Percentiles rank a stretch among this genome's conserved stretches.
phyloP scores from a whole-genome alignment of 2,797 vertebrate species.

The Gallinago nigripennis region DNA sequence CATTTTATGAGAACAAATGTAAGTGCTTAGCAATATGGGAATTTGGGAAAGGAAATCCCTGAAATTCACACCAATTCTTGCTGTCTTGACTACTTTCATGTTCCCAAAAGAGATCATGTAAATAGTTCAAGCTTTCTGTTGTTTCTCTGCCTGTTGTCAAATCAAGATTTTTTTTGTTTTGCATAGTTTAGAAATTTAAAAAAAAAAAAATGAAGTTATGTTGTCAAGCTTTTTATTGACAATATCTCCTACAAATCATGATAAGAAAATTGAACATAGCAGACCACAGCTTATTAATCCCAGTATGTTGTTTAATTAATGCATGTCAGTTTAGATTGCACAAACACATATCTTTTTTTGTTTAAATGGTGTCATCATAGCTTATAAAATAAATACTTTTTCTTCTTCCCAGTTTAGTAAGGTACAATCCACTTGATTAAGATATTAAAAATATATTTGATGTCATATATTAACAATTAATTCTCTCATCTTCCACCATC shows the following conservation, averaged over 20 bases:
- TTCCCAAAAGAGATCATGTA: not conserved
- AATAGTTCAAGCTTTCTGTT: not conserved
- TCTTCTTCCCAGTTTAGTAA: not conserved
- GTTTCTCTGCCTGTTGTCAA: not conserved
- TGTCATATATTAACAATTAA: not conserved
- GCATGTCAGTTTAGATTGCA: not conserved
- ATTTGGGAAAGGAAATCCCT: not conserved
- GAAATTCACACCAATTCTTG: not conserved
- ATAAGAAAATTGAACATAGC: not conserved
- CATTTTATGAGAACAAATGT: not conserved
- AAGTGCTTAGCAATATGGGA: rapidly evolving
- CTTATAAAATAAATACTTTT: not conserved
- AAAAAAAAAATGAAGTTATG: not conserved
- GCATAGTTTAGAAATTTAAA: not conserved
- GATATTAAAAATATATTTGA: not conserved
- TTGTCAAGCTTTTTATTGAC: not conserved
- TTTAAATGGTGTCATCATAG: not conserved
- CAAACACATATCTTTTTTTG: not conserved
- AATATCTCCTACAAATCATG: not conserved
- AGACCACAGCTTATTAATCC: not conserved
- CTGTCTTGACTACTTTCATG: not conserved
- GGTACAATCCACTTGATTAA: not conserved
- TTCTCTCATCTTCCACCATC: not conserved
- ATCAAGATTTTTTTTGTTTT: not conserved
- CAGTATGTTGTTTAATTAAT: not conserved